phyloP scores from a whole-genome alignment of 2,113 vertebrate species.

The Hipposideros armiger region DNA sequence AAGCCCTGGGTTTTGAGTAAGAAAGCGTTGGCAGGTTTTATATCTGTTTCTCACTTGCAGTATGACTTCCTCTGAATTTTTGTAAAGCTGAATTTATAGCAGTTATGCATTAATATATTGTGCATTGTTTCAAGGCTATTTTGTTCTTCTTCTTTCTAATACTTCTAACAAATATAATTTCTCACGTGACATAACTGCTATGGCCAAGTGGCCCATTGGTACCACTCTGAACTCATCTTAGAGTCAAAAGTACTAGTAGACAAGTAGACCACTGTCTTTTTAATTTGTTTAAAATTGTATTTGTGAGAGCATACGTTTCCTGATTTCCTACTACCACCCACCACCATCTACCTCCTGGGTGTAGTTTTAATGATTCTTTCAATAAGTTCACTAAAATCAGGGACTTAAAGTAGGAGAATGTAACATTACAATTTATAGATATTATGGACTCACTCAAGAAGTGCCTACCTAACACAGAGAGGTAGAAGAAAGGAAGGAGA shows the following conservation, averaged over 20 bases:
- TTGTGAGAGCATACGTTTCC: neutral
- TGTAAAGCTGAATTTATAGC: neutral
- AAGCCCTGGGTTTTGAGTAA: neutral
- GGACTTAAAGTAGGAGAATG: neutral
- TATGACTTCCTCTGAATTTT: neutral
- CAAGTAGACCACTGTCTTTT: neutral
- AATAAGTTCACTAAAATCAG: neutral
- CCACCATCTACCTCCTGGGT: neutral
- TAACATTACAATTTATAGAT: neutral
- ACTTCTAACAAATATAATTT: neutral
- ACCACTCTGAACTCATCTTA: neutral
- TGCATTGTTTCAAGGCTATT: neutral
- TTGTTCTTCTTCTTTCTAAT: neutral
- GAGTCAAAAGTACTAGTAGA: neutral
- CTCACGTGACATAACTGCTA: neutral
- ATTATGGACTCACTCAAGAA: neutral
- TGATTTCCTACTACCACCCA: neutral
- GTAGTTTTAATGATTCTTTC: conserved; percentile 12
- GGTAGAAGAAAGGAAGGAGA: neutral
- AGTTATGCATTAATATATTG: neutral
- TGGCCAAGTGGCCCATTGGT: neutral
- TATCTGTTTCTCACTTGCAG: neutral
- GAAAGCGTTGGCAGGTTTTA: neutral
- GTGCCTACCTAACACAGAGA: neutral
- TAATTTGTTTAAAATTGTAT: neutral